Base-by-base conservation (phyloP, 2,113 vertebrate genomes). In the Gallinago undulata region DNA sequence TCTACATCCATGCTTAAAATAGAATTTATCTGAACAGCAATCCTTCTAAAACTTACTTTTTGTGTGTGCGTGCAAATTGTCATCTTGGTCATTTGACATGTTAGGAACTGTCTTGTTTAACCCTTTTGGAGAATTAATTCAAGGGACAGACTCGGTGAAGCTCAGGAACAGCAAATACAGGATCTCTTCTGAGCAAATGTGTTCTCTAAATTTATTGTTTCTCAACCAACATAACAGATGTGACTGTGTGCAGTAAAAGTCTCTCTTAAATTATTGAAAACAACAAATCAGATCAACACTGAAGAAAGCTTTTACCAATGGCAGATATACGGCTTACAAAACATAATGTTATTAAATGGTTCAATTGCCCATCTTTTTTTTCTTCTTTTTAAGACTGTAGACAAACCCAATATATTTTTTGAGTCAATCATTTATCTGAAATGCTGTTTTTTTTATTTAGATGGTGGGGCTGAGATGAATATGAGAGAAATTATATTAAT, bases 181-280 rank as follows among this genome's bases (percentile, higher is more conserved):
- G 62, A 57, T 53, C 69, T 72, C 23, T 59, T 79, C 50, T 23
- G 62, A 73, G 84, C 48, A 77, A 96, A 76, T 19, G n/a, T 28
- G 53, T 89, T 82, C 39, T 83, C 63, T 80, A 62, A 85, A 95
- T 93, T 93, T 96, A 90, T 89, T 93, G 84, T 75, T 81, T 62
- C 67, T 89, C 81, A 85, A 76, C 78, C 53, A 57, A 28, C 27
- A 11, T 93, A 91, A 76, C 74, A 90, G 89, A 93, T 93, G 87
- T 85, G 89, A 41, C 78, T 91, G 22, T 1, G 6, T 64, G 84
- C 89, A 85, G 50, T 91, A 82, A 87, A 95, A 94, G 62, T 93
- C 62, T 89, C 50, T 79, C 59, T 75, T 92, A 89, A 97, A 95
- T 96, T 96, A 94, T 82, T 94, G 89, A 94, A 62, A 90, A 37